Conservation (phyloP, 2,888 invertebrate genomes). For the Alentia gelatinosa region DNA sequence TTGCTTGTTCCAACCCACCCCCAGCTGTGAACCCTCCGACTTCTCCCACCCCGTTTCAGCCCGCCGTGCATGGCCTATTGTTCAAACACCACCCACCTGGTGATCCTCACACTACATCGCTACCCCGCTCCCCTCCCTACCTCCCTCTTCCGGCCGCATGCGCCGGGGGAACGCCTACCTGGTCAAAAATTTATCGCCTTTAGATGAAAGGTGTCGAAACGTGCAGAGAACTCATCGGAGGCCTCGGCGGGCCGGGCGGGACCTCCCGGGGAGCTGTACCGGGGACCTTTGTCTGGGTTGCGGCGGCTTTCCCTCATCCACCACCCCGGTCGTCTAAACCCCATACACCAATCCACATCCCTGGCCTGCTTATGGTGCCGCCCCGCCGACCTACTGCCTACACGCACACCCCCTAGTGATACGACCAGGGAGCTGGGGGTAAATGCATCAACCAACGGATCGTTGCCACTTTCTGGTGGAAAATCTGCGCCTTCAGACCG, state of each 20-base stretch:
- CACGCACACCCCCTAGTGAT: too few relatives aligned
- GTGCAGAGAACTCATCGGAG: slow-evolving; percentile 25
- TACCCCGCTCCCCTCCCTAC: background rate
- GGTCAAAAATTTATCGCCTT: slow-evolving; percentile 46
- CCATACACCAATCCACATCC: background rate
- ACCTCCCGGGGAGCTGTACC: slow-evolving; percentile 11
- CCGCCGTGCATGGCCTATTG: background rate
- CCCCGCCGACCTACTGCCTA: background rate
- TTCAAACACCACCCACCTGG: background rate
- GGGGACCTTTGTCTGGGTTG: background rate
- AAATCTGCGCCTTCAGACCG: background rate
- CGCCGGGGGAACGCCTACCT: slow-evolving; percentile 12
- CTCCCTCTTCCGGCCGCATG: background rate
- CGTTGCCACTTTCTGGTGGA: background rate
- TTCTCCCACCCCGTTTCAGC: background rate
- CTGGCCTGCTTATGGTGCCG: too few relatives aligned
- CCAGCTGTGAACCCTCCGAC: background rate
- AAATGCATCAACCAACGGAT: background rate
- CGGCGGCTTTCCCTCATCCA: background rate
- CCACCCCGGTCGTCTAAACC: background rate
- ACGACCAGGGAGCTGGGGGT: background rate
- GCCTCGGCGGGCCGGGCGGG: background rate
- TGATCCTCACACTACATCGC: too few relatives aligned
- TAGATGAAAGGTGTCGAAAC: slow-evolving; percentile 45
- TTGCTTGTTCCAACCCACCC: too few relatives aligned